Evolutionary conservation across 1,140 invertebrate species (phyloP).

Genomic region (Drosophila kikkawai): DNA sequence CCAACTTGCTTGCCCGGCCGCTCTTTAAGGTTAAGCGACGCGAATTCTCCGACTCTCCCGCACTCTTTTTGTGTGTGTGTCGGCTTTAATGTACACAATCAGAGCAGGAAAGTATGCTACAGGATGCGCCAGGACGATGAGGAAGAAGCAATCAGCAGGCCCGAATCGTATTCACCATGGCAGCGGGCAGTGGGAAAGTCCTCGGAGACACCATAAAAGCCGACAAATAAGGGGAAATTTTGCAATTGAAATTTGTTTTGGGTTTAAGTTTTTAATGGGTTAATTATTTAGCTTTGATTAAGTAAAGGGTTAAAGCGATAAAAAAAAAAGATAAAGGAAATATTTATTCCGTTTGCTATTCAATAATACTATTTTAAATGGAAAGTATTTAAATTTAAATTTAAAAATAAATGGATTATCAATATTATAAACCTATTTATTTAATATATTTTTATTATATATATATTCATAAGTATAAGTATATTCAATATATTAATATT

Average conservation of each 20-base stretch:
- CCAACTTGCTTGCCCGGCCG: constrained; percentile 40
- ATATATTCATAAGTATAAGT: no score
- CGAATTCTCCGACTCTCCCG: neutral
- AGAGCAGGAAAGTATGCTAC: constrained; percentile 77
- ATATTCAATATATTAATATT: no score
- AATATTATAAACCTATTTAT: no score
- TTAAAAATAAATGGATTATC: no score
- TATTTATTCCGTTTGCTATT: no score
- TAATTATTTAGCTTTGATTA: neutral
- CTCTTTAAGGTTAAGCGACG: constrained; percentile 64
- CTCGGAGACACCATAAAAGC: neutral
- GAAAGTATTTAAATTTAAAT: no score
- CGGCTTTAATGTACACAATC: constrained; percentile 64
- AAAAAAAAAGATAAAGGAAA: neutral
- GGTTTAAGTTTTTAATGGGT: neutral
- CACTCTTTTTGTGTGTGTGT: constrained; percentile 1
- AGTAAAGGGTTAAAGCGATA: neutral
- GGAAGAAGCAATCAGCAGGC: constrained; percentile 36
- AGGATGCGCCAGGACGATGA: constrained; percentile 30
- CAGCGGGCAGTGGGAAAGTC: constrained; percentile 16
- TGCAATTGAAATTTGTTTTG: neutral
- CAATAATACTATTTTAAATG: no score
- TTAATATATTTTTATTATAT: no score
- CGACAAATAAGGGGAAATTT: constrained; percentile 38
- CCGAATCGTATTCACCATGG: constrained; percentile 52